Evolutionary conservation across 2,888 invertebrate species (phyloP).

Genomic region (Pachydiplax longipennis): DNA sequence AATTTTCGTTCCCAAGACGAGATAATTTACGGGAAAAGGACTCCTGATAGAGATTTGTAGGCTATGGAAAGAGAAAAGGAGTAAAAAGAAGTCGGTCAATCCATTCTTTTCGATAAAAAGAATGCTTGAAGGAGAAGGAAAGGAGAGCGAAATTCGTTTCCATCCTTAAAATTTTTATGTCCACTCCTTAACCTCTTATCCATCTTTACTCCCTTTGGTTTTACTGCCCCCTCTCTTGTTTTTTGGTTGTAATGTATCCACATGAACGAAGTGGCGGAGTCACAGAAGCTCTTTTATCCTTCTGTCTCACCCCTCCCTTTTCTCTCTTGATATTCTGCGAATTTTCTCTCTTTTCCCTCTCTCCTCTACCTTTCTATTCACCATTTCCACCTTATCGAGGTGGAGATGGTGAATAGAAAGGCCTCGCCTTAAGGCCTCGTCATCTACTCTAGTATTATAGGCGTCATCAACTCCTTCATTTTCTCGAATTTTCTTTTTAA

Average conservation of each 20-base stretch:
- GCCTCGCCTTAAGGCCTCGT: too few relatives aligned
- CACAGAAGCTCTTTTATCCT: background rate
- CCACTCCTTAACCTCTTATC: background rate
- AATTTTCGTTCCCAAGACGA: too few relatives aligned
- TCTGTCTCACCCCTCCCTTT: background rate
- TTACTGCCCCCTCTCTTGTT: background rate
- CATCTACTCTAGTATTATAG: background rate
- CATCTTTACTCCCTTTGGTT: background rate
- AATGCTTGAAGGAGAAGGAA: background rate
- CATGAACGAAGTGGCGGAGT: background rate
- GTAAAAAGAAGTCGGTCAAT: background rate
- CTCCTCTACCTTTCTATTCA: background rate
- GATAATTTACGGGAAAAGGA: background rate
- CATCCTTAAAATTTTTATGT: background rate
- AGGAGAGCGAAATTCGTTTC: background rate
- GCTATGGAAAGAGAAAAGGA: too few relatives aligned
- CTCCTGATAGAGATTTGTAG: background rate
- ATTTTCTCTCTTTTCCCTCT: background rate
- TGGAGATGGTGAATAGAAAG: too few relatives aligned
- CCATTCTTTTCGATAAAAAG: background rate
- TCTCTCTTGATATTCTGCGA: background rate
- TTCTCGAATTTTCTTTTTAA: too few relatives aligned
- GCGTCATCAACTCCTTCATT: background rate
- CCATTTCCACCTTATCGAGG: background rate
- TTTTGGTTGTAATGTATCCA: background rate